phyloP scores from a whole-genome alignment of 2,113 vertebrate genomes.

The Reinhardtius hippoglossoides region DNA sequence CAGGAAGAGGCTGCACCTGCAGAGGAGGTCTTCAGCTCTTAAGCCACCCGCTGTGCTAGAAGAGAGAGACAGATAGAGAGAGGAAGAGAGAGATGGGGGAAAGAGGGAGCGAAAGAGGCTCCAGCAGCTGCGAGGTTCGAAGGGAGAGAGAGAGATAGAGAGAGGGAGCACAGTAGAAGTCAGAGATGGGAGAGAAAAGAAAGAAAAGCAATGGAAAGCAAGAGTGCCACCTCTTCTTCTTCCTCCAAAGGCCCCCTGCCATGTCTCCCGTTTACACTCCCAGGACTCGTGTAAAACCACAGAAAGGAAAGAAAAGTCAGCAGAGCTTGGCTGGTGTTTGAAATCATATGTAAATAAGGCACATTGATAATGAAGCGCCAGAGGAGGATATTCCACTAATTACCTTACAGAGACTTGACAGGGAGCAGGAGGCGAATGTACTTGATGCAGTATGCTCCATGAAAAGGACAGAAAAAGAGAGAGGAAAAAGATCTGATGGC shows the following conservation, averaged over 20 bases:
- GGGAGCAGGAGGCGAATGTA: constrained; percentile 73
- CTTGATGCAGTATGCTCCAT: constrained; percentile 42
- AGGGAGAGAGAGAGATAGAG: constrained; percentile 26
- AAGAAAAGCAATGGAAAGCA: constrained; percentile 59
- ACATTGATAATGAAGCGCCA: constrained; percentile 73
- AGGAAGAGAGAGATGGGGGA: constrained; percentile 15
- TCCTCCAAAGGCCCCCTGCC: constrained; percentile 70
- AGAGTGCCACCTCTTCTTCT: constrained; percentile 58
- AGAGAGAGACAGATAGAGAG: constrained; percentile 39
- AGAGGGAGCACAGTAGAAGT: constrained; percentile 43
- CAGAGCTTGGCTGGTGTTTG: constrained; percentile 66
- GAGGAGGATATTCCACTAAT: constrained; percentile 81
- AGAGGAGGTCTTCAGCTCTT: constrained; percentile 75
- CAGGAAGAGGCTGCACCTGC: constrained; percentile 81
- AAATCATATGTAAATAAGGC: constrained; percentile 79
- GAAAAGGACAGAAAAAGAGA: constrained; percentile 56
- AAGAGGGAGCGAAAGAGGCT: constrained; percentile 36
- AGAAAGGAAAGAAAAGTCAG: constrained; percentile 33
- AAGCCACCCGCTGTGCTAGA: constrained; percentile 68
- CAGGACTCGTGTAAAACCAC: constrained; percentile 51
- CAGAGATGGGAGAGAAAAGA: constrained; percentile 59
- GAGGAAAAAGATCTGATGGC: constrained; percentile 72
- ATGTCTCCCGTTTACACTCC: constrained; percentile 48
- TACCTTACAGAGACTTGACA: constrained; percentile 71
- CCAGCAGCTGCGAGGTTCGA: constrained; percentile 57